These are phyloP conservation scores for Polyodon spathula DNA, from an alignment of 2,113 vertebrate species.

Conservation along the genomic window DNA sequence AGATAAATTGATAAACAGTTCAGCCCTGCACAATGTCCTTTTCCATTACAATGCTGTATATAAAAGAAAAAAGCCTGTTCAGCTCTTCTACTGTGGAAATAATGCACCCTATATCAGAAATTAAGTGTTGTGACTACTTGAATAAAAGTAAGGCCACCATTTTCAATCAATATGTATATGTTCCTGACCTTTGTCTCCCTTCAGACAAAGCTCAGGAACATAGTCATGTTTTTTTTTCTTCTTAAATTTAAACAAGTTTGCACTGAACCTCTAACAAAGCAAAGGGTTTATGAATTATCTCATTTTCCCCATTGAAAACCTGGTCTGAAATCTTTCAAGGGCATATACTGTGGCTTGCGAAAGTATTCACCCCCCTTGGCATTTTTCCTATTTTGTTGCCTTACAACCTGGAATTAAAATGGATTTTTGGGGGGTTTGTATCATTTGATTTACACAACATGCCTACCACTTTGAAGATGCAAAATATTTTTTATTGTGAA, in stretches of 20 bases:
- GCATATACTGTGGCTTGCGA: no score
- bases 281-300: no score
- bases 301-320: no score
- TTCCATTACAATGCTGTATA: conserved; percentile 61
- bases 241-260: not conserved
- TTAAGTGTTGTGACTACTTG: conserved; percentile 18
- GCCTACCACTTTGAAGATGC: no score
- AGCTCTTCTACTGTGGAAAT: conserved; percentile 41
- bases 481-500: no score
- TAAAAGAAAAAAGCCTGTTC: conserved; percentile 63
- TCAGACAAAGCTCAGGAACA: not conserved
- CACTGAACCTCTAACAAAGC: no score
- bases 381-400: no score
- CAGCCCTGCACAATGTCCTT: conserved; percentile 22
- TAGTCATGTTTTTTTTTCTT: not conserved
- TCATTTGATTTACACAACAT: no score
- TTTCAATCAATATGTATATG: conserved; percentile 49
- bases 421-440: no score
- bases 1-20: not conserved
- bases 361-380: no score
- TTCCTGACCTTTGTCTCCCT: conserved; percentile 36
- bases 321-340: no score
- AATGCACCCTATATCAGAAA: conserved; percentile 35
- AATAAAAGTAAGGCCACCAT: conserved; percentile 29
- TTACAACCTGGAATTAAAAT: no score